phyloP scores from a whole-genome alignment of 92 coral and sea anemone species.

The Diadumene lineata region DNA sequence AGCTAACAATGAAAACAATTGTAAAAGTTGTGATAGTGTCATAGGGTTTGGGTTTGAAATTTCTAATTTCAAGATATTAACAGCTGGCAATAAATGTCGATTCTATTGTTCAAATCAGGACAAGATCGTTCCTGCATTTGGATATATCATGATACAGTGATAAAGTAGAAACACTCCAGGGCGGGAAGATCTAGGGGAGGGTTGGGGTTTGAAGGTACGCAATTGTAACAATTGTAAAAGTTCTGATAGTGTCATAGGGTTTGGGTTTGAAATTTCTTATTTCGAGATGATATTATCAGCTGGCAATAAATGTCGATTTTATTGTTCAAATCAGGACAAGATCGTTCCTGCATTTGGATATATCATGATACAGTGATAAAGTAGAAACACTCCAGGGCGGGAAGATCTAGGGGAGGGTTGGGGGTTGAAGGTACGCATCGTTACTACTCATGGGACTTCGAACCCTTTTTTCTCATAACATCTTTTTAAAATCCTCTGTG shows the following conservation, averaged over 20 bases:
- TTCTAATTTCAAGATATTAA: neutral
- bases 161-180: no score
- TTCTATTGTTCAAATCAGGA: neutral
- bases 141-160: neutral
- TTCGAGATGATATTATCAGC: neutral
- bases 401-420: no score
- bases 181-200: no score
- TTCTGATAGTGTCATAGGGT: conserved; percentile 46
- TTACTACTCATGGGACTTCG: no score
- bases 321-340: neutral
- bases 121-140: neutral
- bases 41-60: conserved; percentile 51
- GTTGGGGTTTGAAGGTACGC: no score
- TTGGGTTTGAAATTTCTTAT: conserved; percentile 42
- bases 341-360: neutral
- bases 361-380: neutral
- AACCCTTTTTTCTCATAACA: no score
- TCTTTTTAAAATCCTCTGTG: no score
- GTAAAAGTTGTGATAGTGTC: conserved; percentile 30
- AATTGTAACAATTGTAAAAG: conserved; percentile 36
- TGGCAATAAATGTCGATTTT: neutral
- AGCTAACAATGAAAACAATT: conserved; percentile 45
- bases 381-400: no score
- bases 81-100: neutral
- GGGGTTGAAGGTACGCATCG: no score